A percentile compares a stretch with the other conserved stretches of the same genome.
Conservation (phyloP, 35 echinoderm and acorn worm species). For the Chiridota heheva region DNA sequence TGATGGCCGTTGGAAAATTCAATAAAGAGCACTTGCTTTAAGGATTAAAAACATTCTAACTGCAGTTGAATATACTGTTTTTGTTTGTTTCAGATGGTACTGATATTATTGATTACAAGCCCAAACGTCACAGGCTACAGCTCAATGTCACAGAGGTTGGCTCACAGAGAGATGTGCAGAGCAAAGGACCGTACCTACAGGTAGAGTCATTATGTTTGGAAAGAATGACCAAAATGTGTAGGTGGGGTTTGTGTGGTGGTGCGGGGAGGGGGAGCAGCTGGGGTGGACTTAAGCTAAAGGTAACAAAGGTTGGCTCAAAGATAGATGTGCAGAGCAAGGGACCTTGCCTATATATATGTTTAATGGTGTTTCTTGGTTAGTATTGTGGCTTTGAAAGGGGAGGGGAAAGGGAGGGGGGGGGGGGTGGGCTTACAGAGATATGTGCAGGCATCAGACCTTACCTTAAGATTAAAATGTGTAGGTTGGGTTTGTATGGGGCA, state of each 20-base stretch:
- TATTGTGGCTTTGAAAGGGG: too few species aligned
- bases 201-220: constrained; percentile 35
- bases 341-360: constrained; percentile 81
- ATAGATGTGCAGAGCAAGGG: constrained; percentile 51
- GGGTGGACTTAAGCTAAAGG: constrained; percentile 75
- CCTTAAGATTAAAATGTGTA: too few species aligned
- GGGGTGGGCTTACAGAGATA: too few species aligned
- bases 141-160: constrained; percentile 93
- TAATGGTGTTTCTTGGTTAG: not conserved
- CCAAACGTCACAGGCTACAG: constrained; percentile 69
- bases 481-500: too few species aligned
- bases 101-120: constrained; percentile 95
- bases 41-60: not conserved
- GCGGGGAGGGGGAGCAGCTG: too few species aligned
- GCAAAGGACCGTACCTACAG: constrained; percentile 79
- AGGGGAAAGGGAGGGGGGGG: too few species aligned
- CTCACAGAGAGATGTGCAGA: constrained; percentile 65
- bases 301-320: constrained; percentile 95
- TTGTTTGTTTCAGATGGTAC: constrained; percentile 98
- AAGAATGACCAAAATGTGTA: too few species aligned
- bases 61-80: too few species aligned
- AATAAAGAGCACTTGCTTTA: too few species aligned
- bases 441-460: too few species aligned
- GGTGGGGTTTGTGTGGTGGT: too few species aligned
- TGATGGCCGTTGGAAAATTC: too few species aligned